Base-by-base conservation (phyloP, 2,113 vertebrate genomes). In the Marcusenius ussheri region DNA sequence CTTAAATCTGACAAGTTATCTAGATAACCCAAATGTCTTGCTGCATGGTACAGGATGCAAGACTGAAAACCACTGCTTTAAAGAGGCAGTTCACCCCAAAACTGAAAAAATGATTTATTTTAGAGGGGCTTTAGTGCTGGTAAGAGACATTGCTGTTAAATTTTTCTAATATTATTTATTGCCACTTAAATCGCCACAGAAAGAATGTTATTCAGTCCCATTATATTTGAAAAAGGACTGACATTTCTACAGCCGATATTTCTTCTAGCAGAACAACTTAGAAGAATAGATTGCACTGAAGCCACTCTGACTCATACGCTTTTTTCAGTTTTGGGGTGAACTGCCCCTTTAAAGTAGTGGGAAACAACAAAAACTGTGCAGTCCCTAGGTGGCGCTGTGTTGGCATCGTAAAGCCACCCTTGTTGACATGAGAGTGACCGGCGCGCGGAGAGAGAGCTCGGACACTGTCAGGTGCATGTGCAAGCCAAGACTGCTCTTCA, bases 311-410 rank as follows among this genome's bases (percentile, higher is more conserved):
- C 7, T 24, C 58, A 6, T 53, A 80, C 35, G 7, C 0, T 31
- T 80, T 80, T 6, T n/a, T n/a, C 58, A 27, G 74, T 42, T 39
- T 80, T 7, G 15, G 5, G 74, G 0, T 19, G 39, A 80, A 80
- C n/a, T 42, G 31, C 35, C 17, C 5, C 53, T 21, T 21, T 56
- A 56, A 56, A 83, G 17, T 6, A 7, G 2, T 46, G 35, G 15
- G 27, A 42, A 19, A 83, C 15, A 21, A 83, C 15, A 83, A 45
- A 80, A 39, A 39, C 77, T 42, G 77, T 17, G 17, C 0, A 6
- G 88, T 47, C 93, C 93, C 91, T 86, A 92, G 93, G 91, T 89
- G 93, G 92, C 92, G 92, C 87, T 90, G 90, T 93, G 91, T 90
- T 88, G 90, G 24, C 1, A 58, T 50, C 17, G 17, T 62, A 39